Evolutionary conservation across 2,797 vertebrate genomes (phyloP).

Genomic region (Darevskia nairensis): DNA sequence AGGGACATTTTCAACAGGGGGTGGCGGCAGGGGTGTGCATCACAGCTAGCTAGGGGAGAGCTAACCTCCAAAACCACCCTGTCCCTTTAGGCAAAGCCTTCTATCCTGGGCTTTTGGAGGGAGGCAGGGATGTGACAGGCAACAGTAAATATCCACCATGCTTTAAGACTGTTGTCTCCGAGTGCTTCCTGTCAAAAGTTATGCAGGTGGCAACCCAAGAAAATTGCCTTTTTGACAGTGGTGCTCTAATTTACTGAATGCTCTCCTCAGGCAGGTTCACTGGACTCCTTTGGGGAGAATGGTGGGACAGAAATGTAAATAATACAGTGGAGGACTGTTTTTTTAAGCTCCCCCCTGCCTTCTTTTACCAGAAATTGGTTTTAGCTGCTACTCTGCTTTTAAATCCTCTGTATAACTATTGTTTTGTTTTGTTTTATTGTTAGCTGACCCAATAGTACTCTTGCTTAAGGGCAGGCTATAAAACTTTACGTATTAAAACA

Average conservation of each 20-base stretch:
- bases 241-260: neutral
- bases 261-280: neutral
- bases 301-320: too few relatives aligned
- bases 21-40: too few relatives aligned
- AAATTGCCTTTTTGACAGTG: neutral
- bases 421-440: neutral
- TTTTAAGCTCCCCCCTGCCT: neutral
- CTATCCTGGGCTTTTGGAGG: too few relatives aligned
- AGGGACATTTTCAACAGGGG: too few relatives aligned
- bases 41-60: too few relatives aligned
- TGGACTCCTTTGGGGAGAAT: neutral
- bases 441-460: neutral
- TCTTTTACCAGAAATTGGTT: neutral
- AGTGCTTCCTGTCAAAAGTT: neutral
- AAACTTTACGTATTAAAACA: neutral
- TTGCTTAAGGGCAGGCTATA: neutral
- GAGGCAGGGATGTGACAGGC: too few relatives aligned
- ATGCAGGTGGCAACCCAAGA: neutral
- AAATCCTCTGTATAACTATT: neutral
- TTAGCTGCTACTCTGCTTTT: neutral
- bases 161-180: too few relatives aligned
- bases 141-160: too few relatives aligned
- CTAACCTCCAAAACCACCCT: too few relatives aligned
- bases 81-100: too few relatives aligned
- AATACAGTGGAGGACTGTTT: neutral